Percentiles rank a stretch among this genome's conserved stretches.
Conservation (phyloP, 2,113 vertebrate genomes). For the Chaetura pelagica region DNA sequence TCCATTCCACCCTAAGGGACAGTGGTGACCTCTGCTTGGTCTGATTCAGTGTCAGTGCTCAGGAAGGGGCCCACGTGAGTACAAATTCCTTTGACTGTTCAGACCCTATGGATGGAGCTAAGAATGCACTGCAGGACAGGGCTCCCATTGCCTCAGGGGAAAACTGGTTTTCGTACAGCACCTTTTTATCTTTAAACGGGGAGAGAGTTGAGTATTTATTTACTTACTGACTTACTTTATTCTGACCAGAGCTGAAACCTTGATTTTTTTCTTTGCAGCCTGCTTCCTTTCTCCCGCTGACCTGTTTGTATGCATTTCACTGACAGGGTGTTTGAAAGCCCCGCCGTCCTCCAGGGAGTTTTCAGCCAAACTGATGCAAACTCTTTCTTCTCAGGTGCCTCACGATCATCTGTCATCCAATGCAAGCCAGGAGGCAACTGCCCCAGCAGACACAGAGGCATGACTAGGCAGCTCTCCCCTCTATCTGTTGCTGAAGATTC, state of each 20-base stretch:
- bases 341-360: slow-evolving; percentile 34
- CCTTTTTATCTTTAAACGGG: background rate
- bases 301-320: background rate
- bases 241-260: slow-evolving; percentile 25
- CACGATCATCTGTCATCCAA: slow-evolving; percentile 79
- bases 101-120: background rate
- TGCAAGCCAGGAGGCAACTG: slow-evolving; percentile 83
- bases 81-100: slow-evolving; percentile 29
- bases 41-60: slow-evolving; percentile 20
- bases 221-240: slow-evolving; percentile 25
- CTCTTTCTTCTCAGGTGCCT: slow-evolving; percentile 81
- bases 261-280: background rate
- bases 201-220: slow-evolving; percentile 31
- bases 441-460: slow-evolving; percentile 77
- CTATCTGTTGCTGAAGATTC: slow-evolving; percentile 82
- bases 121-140: background rate
- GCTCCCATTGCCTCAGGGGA: background rate
- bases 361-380: slow-evolving; percentile 63
- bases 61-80: slow-evolving; percentile 49
- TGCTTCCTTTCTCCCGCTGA: background rate
- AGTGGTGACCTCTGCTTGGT: background rate
- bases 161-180: background rate
- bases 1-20: background rate
- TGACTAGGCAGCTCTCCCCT: slow-evolving; percentile 81
- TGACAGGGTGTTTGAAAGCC: slow-evolving; percentile 32